phyloP scores from a whole-genome alignment of 2,888 invertebrate genomes.

The Lymantria monacha region DNA sequence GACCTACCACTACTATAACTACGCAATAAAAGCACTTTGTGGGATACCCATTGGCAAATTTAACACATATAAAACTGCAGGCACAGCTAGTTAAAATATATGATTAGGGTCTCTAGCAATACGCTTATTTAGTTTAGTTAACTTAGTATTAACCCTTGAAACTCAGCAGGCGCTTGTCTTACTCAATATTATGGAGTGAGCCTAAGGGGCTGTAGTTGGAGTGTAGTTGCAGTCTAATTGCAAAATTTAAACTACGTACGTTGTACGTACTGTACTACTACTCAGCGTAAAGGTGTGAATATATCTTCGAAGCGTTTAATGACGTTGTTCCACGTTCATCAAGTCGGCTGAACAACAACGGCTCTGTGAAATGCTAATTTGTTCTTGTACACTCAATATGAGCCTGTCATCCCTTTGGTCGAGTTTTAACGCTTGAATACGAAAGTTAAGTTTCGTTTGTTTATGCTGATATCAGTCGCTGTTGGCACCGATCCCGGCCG shows the following conservation, averaged over 20 bases:
- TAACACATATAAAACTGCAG: too few relatives aligned
- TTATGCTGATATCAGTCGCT: slow-evolving; percentile 49
- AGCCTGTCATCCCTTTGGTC: slow-evolving; percentile 58
- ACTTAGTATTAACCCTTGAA: slow-evolving; percentile 23
- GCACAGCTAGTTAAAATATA: too few relatives aligned
- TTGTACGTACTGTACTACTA: too few relatives aligned
- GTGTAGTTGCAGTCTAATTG: slow-evolving; percentile 56
- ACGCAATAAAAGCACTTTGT: too few relatives aligned
- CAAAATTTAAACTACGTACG: slow-evolving; percentile 56
- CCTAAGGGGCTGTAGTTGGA: slow-evolving; percentile 7
- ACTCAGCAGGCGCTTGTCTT: slow-evolving; percentile 38
- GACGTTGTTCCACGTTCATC: slow-evolving; percentile 73
- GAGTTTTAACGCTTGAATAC: slow-evolving; percentile 58
- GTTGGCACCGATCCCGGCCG: slow-evolving; percentile 22
- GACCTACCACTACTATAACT: too few relatives aligned
- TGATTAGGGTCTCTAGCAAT: too few relatives aligned
- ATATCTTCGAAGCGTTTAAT: slow-evolving; percentile 66
- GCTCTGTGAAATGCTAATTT: slow-evolving; percentile 78
- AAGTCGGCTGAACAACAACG: slow-evolving; percentile 59
- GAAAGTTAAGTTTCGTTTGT: slow-evolving; percentile 61
- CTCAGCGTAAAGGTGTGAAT: slow-evolving; percentile 40
- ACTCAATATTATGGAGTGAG: slow-evolving; percentile 46
- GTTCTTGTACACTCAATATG: slow-evolving; percentile 71
- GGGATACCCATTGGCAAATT: too few relatives aligned
- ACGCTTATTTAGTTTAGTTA: too few relatives aligned